Conservation (phyloP, 35 echinoderm and acorn worm genomes). For the Apostichopus parvimensis region DNA sequence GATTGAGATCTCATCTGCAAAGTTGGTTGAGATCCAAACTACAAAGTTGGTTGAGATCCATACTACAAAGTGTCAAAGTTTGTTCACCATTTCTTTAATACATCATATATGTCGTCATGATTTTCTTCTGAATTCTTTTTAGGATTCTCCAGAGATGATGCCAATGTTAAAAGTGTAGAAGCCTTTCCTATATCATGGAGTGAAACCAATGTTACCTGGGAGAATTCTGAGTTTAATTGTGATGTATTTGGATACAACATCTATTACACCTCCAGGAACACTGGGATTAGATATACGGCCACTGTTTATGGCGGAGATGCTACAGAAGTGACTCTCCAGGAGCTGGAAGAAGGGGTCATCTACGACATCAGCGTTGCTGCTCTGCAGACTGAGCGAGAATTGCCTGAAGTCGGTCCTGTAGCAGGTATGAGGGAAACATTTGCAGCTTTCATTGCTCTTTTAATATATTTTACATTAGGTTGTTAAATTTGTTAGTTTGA, state of each 20-base stretch:
- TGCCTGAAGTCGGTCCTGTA: constrained; percentile 57
- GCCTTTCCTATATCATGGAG: neutral
- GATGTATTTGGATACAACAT: constrained; percentile 42
- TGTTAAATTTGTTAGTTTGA: constrained; percentile 1
- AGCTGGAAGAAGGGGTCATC: constrained; percentile 32
- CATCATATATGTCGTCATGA: neutral
- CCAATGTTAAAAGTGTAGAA: constrained; percentile 3
- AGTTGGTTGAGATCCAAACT: too few species aligned
- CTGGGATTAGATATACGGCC: neutral
- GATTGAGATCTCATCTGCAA: too few species aligned
- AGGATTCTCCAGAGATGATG: constrained; percentile 29
- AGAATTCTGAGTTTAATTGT: constrained; percentile 14
- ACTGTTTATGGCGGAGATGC: constrained; percentile 59
- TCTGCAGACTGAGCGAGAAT: constrained; percentile 25
- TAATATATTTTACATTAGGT: neutral
- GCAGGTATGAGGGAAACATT: constrained; percentile 15
- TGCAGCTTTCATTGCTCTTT: neutral
- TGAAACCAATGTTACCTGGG: constrained; percentile 13
- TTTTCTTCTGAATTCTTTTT: neutral
- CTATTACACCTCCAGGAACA: constrained; percentile 20
- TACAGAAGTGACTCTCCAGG: neutral
- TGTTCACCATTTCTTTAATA: too few species aligned
- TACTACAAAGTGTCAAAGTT: too few species aligned
- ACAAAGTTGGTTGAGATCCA: too few species aligned
- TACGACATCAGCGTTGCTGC: constrained; percentile 59